Percentiles rank a stretch among this genome's conserved stretches.
phyloP scores from a whole-genome alignment of 1,140 invertebrate species.

The Papilio dardanus region DNA sequence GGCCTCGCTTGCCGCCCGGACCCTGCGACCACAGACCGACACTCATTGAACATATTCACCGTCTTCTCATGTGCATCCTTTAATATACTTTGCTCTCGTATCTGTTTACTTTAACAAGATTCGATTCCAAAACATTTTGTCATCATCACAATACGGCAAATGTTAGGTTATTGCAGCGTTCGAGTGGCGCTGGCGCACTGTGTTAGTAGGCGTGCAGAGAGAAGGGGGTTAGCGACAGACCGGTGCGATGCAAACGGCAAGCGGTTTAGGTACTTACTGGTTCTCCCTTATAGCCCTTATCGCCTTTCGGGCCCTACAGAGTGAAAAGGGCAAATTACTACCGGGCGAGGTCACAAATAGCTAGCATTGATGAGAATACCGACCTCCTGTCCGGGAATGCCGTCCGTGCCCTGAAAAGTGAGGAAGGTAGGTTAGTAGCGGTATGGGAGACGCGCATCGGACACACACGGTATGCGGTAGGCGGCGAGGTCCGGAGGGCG shows the following conservation, averaged over 20 bases:
- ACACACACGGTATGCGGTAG: neutral
- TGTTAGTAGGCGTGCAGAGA: constrained; percentile 30
- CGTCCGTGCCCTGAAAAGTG: constrained; percentile 91
- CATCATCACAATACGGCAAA: neutral
- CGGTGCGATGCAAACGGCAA: constrained; percentile 31
- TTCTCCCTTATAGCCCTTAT: constrained; percentile 94
- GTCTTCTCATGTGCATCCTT: neutral
- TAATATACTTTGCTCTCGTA: neutral
- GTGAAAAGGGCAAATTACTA: constrained; percentile 52
- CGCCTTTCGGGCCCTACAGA: constrained; percentile 91
- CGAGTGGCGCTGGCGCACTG: neutral
- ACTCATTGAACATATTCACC: neutral
- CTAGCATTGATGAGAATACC: constrained; percentile 42
- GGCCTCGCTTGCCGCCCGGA: constrained; percentile 92
- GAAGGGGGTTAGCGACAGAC: constrained; percentile 41
- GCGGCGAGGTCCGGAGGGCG: neutral
- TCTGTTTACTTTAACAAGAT: neutral
- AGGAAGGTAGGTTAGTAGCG: constrained; percentile 16
- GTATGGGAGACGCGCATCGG: neutral
- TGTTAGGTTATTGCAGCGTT: neutral
- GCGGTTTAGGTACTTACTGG: constrained; percentile 85
- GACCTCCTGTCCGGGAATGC: constrained; percentile 95
- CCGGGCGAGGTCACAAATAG: neutral
- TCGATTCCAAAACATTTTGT: neutral
- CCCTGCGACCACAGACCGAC: constrained; percentile 84